A percentile compares a stretch with the other conserved stretches of the same genome.
These are phyloP conservation scores for Lycaon pictus DNA, from an alignment of 2,113 vertebrate species.

Conservation along the genomic window DNA sequence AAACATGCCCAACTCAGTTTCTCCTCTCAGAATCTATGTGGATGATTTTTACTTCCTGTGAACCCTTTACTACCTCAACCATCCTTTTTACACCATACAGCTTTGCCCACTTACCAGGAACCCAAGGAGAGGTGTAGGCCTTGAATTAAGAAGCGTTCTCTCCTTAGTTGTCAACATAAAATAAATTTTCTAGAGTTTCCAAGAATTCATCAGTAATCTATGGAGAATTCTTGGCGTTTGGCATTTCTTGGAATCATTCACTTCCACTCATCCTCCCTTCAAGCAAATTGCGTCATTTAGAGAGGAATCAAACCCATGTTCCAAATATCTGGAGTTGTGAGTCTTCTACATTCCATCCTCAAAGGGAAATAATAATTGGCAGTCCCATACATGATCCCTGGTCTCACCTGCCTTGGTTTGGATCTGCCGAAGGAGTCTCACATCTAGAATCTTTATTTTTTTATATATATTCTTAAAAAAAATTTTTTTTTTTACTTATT, in stretches of 20 bases:
- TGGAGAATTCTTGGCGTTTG: conserved; percentile 34
- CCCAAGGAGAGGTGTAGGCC: neutral
- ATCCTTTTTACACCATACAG: neutral
- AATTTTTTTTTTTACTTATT: too few relatives aligned
- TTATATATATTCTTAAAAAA: too few relatives aligned
- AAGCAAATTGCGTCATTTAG: neutral
- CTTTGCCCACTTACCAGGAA: conserved; percentile 33
- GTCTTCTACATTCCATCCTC: neutral
- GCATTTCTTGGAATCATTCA: conserved; percentile 37
- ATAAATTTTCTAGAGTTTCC: conserved; percentile 52
- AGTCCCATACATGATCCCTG: neutral
- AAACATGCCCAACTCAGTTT: neutral
- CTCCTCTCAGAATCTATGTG: conserved; percentile 24
- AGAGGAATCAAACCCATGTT: conserved; percentile 36
- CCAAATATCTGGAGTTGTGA: neutral
- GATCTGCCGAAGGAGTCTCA: neutral
- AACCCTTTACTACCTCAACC: neutral
- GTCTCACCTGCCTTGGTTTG: neutral
- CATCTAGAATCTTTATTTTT: neutral
- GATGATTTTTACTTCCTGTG: neutral
- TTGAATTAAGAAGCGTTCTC: conserved; percentile 45
- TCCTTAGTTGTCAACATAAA: conserved; percentile 55
- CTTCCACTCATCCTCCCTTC: neutral
- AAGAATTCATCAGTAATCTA: conserved; percentile 28
- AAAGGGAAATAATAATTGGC: neutral